Evolutionary conservation across 2,888 invertebrate genomes (phyloP), one percentile per base, ranked within the genome.

Genomic region (Pheosia tremula): DNA sequence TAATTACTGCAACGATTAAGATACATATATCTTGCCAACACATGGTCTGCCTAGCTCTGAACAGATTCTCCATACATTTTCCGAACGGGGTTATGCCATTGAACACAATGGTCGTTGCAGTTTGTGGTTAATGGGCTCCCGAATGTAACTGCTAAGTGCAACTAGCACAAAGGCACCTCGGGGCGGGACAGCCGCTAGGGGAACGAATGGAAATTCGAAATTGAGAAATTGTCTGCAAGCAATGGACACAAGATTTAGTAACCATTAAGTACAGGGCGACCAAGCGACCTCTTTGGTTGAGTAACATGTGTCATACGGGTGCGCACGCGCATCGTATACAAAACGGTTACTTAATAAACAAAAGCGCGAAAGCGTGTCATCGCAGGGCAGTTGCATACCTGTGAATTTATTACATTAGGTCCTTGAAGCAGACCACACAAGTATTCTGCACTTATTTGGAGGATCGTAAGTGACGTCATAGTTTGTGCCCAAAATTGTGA

Each of bases 361-460:
- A 71, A 72, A 72, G 68, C 66, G 78, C 77, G 83, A 83, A 82
- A 82, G 83, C 72, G 79, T 79, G 80, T 72, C 80, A 72, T 62
- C 57, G 71, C 61, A 70, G 62, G 72, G 66, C 62, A 60, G 39
- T 13, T 39, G 8, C 3, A 38, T 39, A 39, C 36, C 43, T 45
- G 56, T 9, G 43, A 10, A 45, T 43, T 24, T 11, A 56, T 45
- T 56, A 36, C 11, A 56, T 24, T 24, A 36, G 56, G 43, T 56
- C 56, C 56, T 56, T 56, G 45, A 36, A 38, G 9, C 43, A 54
- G 56, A 56, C 56, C 54, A 39, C 45, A 61, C 43, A 49, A 53
- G 11, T 41, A 9, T 41, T 3, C 6, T 13, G 41, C n/a, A 41
- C 56, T 56, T 41, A 56, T 24, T 13, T 13, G 54, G 54, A 37